These are phyloP conservation scores for Apis florea DNA, from an alignment of 1,140 invertebrate species.

Conservation along the genomic window DNA sequence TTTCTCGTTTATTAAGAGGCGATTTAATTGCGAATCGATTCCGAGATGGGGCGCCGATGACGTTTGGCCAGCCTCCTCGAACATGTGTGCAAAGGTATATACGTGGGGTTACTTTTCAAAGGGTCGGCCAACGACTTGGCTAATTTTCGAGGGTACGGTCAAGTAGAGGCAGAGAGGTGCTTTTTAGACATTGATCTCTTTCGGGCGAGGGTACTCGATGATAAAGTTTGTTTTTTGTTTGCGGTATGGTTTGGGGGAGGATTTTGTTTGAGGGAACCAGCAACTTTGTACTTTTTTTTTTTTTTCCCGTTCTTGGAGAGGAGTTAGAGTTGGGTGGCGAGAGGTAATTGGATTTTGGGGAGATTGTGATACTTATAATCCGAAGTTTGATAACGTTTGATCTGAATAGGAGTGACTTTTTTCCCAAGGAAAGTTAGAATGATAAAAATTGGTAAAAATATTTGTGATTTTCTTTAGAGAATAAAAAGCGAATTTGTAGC, in stretches of 20 bases:
- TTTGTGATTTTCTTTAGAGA: no score
- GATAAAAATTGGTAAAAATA: no score
- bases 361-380: no score
- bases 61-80: background rate
- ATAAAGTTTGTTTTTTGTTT: background rate
- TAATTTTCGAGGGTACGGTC: slow-evolving; percentile 27
- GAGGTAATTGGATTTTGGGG: no score
- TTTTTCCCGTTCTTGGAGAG: background rate
- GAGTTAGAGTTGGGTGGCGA: no score
- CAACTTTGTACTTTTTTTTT: no score
- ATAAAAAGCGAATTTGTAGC: no score
- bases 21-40: slow-evolving; percentile 46
- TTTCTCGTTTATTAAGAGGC: slow-evolving; percentile 41
- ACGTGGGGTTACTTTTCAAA: background rate
- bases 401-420: no score
- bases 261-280: background rate
- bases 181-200: slow-evolving; percentile 19
- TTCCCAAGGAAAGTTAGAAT: no score
- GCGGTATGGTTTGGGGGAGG: background rate
- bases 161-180: background rate
- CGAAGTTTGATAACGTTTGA: no score
- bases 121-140: slow-evolving; percentile 8
- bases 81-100: background rate
- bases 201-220: no score
- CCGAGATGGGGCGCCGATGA: background rate